Conservation (phyloP, 2,797 vertebrate species). For the Apogon talboti region DNA sequence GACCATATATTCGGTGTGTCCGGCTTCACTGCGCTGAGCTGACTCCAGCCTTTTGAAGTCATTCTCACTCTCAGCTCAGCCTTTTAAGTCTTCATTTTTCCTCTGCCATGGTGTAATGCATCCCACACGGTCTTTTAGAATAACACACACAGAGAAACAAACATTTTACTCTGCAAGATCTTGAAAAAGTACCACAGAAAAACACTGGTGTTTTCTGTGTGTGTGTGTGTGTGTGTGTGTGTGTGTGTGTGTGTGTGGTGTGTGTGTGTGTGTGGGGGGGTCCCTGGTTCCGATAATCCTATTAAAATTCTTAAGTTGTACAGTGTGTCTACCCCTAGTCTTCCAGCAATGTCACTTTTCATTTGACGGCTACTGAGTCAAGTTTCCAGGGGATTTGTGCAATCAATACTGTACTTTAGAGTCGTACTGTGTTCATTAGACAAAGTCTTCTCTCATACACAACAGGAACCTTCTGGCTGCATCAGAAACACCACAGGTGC, state of each 20-base stretch:
- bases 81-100: conserved; percentile 23
- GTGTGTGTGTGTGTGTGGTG: background rate
- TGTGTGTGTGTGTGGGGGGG: background rate
- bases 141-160: conserved; percentile 7
- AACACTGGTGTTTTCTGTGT: conserved; percentile 22
- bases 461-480: conserved; percentile 12
- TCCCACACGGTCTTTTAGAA: conserved; percentile 19
- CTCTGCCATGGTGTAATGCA: conserved; percentile 8
- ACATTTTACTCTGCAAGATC: conserved; percentile 14
- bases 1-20: background rate
- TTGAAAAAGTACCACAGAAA: conserved; percentile 27
- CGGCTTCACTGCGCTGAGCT: conserved; percentile 14
- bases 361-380: conserved; percentile 56
- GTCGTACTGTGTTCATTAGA: conserved; percentile 45
- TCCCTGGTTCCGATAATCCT: conserved; percentile 51
- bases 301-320: conserved; percentile 61
- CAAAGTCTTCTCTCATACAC: conserved; percentile 33
- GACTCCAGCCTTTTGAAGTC: conserved; percentile 18
- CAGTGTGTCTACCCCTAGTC: conserved; percentile 39
- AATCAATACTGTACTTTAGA: conserved; percentile 46
- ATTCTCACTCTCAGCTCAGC: conserved; percentile 12
- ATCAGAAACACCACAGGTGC: conserved; percentile 17
- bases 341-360: conserved; percentile 54
- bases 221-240: conserved; percentile 19
- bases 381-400: conserved; percentile 52